These are phyloP conservation scores for Madoqua kirkii DNA, from an alignment of 2,113 vertebrate genomes.

Conservation along the genomic window DNA sequence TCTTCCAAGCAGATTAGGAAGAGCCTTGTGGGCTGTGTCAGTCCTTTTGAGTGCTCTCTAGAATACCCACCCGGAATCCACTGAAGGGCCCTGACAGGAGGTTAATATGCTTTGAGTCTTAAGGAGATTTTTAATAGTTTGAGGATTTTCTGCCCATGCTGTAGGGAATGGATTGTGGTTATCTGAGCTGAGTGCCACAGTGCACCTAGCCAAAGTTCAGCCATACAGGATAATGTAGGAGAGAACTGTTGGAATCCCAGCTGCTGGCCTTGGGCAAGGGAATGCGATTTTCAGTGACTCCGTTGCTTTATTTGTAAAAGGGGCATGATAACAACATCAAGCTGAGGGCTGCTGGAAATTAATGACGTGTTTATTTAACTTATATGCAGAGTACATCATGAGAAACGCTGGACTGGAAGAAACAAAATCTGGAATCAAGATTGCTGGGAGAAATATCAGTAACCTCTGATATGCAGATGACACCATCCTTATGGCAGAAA, in stretches of 20 bases:
- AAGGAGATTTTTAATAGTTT: background rate
- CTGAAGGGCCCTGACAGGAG: background rate
- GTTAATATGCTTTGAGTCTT: background rate
- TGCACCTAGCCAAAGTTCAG: accelerated
- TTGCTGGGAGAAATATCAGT: too few relatives aligned
- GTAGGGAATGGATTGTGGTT: background rate
- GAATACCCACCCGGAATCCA: background rate
- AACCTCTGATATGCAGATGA: too few relatives aligned
- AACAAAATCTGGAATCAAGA: too few relatives aligned
- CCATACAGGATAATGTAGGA: accelerated
- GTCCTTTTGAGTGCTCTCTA: background rate
- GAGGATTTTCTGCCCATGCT: background rate
- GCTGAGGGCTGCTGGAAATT: background rate
- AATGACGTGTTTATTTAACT: too few relatives aligned
- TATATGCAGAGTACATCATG: too few relatives aligned
- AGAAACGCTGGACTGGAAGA: too few relatives aligned
- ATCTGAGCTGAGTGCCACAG: too few relatives aligned
- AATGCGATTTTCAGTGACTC: background rate
- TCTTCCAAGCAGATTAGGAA: background rate
- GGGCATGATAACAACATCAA: background rate
- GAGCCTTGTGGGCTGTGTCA: background rate
- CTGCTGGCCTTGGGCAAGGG: background rate
- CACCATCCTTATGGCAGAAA: too few relatives aligned
- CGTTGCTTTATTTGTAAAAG: background rate
- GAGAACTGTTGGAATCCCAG: background rate